These are phyloP conservation scores for Manacus vitellinus DNA, from an alignment of 2,113 vertebrate genomes.

Conservation along the genomic window DNA sequence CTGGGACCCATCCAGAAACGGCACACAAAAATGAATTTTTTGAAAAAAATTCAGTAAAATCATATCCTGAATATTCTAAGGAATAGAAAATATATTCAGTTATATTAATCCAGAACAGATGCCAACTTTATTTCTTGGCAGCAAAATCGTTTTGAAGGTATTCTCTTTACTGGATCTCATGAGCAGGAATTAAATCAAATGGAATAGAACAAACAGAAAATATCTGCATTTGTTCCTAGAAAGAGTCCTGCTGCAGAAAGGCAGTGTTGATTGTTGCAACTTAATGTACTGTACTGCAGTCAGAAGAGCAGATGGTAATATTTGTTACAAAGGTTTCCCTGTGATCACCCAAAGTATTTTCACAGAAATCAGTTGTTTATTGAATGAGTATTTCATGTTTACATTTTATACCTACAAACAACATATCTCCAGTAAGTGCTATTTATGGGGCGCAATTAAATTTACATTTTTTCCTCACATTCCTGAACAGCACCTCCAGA, in stretches of 20 bases:
- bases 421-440: not conserved
- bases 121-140: not conserved
- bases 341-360: not conserved
- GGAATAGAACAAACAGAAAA: not conserved
- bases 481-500: not conserved
- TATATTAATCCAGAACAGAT: not conserved
- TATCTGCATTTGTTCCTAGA: not conserved
- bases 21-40: not conserved
- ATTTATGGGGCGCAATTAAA: not conserved
- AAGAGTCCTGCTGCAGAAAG: not conserved
- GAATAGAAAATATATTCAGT: not conserved
- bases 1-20: not conserved
- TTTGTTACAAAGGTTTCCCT: not conserved
- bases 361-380: not conserved
- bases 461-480: not conserved
- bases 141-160: not conserved
- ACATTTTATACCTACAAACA: not conserved
- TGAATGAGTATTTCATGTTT: not conserved
- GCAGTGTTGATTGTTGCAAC: rapidly evolving
- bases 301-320: not conserved
- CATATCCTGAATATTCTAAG: not conserved
- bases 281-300: not conserved
- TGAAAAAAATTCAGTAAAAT: not conserved
- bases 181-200: not conserved
- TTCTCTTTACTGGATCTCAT: not conserved